phyloP scores from a whole-genome alignment of 2,888 invertebrate genomes.

The Gortyna flavago region DNA sequence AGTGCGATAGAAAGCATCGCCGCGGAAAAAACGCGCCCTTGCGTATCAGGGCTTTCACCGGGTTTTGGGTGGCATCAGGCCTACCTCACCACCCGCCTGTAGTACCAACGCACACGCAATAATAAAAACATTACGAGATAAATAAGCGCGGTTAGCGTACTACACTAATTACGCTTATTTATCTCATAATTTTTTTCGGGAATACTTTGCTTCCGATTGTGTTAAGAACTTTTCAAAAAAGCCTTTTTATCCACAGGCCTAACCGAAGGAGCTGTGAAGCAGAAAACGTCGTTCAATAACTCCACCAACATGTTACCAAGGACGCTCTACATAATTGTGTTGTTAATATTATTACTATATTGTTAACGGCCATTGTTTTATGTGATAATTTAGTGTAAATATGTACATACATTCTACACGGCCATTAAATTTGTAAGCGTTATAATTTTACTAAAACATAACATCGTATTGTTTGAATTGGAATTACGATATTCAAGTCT shows the following conservation, averaged over 20 bases:
- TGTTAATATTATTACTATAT: constrained; percentile 38
- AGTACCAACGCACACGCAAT: no score
- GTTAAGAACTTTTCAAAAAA: background rate
- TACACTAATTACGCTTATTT: background rate
- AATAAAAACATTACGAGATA: no score
- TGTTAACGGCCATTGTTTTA: constrained; percentile 33
- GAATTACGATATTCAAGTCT: constrained; percentile 5
- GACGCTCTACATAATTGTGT: constrained; percentile 32
- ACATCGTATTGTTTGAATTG: constrained; percentile 24
- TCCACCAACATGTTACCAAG: constrained; percentile 27
- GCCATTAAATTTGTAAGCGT: constrained; percentile 50
- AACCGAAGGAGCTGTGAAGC: constrained; percentile 64
- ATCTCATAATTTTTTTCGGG: background rate
- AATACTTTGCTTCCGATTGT: background rate
- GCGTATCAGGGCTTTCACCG: background rate
- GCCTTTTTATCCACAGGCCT: constrained; percentile 50
- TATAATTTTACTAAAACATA: constrained; percentile 18
- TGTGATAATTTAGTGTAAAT: constrained; percentile 60
- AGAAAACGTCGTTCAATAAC: constrained; percentile 52
- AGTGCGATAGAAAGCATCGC: no score
- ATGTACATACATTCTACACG: constrained; percentile 59
- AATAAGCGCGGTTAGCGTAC: no score
- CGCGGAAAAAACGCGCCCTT: no score
- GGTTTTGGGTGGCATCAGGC: background rate
- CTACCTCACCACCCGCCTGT: no score